Base-by-base conservation (phyloP, 2,797 vertebrate species). In the Lutjanus argentimaculatus region DNA sequence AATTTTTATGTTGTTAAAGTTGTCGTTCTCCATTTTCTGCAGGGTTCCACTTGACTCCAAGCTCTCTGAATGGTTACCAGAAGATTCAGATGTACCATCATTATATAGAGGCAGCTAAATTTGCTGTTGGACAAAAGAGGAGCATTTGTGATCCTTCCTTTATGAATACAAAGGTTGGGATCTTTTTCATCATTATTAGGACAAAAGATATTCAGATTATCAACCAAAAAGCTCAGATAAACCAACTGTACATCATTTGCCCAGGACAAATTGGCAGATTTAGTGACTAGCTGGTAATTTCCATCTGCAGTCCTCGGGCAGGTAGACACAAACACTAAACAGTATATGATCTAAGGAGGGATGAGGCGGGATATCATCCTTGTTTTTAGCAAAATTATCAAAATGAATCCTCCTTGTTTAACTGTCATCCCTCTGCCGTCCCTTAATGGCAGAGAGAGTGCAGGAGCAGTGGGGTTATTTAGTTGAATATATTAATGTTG, bases 101-200 rank as follows among this genome's bases (percentile, higher is more conserved):
- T 40, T 96, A 96, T 0, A 93, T 97, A 22, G 97, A 99, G 85
- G 95, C 96, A 0, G 79, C 94, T 21, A 99, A 98, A 92, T 99
- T 98, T 89, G 96, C 97, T 1, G 94, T 94, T 5, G 96, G 96
- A 67, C 95, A 97, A 55, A 96, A 49, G 80, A 64, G 53, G 51
- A 89, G 8, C 13, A 91, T 97, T 25, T 56, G 25, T 40, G 97
- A 98, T 86, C 95, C 96, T 6, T 1, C 0, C 2, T 95, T 93
- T 81, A 90, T 89, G 6, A 19, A 49, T 1, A 7, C 0, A 16
- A 85, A 85, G 75, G 95, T 95, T 75, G 36, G 89, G 1, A 67
- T 58, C 49, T 52, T 19, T 46, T 58, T 42, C 2, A 21, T 62
- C 63, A 11, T 51, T 53, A 15, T 42, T 17, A 17, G 5, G 5